A percentile compares a stretch with the other conserved stretches of the same genome.
Evolutionary conservation across 2,888 invertebrate genomes (phyloP).

Genomic region (Periphyllus acericola): DNA sequence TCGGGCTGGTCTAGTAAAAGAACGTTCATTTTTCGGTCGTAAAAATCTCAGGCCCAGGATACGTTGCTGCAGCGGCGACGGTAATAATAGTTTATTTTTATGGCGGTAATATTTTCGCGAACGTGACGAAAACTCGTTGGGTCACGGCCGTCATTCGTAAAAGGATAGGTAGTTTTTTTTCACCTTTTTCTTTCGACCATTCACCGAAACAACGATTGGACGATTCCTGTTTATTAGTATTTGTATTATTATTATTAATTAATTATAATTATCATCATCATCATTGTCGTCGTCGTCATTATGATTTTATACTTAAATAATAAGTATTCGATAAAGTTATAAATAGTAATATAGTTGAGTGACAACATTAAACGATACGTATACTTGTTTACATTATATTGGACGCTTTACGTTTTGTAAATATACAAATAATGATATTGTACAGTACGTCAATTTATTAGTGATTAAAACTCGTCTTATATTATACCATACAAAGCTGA

Average conservation of each 20-base stretch:
- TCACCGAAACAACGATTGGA: background rate
- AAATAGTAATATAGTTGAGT: no score
- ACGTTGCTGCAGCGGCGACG: conserved; percentile 7
- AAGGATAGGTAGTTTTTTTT: conserved; percentile 6
- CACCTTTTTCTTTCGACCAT: background rate
- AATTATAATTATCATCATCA: background rate
- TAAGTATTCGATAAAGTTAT: background rate
- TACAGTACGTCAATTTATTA: no score
- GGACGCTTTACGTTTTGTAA: no score
- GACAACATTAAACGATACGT: no score
- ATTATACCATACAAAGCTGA: no score
- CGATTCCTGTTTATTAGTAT: conserved; percentile 19
- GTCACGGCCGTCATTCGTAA: background rate
- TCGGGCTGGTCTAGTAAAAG: conserved; percentile 9
- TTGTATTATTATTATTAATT: background rate
- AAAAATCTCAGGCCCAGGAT: conserved; percentile 53
- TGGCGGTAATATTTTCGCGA: conserved; percentile 47
- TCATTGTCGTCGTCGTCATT: background rate
- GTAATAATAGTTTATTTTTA: conserved; percentile 62
- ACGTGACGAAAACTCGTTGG: conserved; percentile 57
- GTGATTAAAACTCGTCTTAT: no score
- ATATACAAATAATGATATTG: no score
- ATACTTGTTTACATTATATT: no score
- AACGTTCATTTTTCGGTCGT: conserved; percentile 51
- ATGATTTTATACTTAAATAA: background rate